phyloP scores from a whole-genome alignment of 2,113 vertebrate genomes.

The Coptodon bakossiorum region DNA sequence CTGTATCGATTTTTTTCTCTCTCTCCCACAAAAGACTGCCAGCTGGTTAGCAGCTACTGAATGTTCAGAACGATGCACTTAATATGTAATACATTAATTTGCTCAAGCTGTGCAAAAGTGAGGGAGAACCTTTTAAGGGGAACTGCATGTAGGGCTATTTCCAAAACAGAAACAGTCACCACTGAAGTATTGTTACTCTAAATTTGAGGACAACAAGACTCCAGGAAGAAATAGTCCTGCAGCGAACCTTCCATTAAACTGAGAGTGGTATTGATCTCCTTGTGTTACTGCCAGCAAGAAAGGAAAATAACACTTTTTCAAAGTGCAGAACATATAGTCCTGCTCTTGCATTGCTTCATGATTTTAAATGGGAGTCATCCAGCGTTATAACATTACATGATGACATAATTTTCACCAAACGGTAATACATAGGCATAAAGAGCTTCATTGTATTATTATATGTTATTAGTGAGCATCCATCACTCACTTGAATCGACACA shows the following conservation, averaged over 20 bases:
- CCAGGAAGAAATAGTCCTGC: background rate
- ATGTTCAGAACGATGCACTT: background rate
- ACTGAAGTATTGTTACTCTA: background rate
- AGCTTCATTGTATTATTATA: background rate
- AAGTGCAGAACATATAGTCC: background rate
- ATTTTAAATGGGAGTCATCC: background rate
- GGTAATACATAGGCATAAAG: background rate
- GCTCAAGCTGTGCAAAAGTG: background rate
- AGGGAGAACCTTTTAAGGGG: background rate
- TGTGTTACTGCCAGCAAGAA: background rate
- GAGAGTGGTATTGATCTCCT: background rate
- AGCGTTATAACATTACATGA: background rate
- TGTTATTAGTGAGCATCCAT: background rate
- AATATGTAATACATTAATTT: background rate
- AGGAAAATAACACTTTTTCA: background rate
- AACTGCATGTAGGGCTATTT: background rate
- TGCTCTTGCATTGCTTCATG: background rate
- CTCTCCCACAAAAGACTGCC: background rate
- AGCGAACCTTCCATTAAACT: background rate
- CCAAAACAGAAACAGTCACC: background rate
- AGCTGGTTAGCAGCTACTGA: background rate
- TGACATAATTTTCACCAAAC: background rate
- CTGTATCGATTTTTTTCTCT: background rate
- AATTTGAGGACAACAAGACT: background rate
- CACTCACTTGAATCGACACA: background rate